Conservation (phyloP, 2,888 invertebrate species). For the Conops quadrifasciatus region DNA sequence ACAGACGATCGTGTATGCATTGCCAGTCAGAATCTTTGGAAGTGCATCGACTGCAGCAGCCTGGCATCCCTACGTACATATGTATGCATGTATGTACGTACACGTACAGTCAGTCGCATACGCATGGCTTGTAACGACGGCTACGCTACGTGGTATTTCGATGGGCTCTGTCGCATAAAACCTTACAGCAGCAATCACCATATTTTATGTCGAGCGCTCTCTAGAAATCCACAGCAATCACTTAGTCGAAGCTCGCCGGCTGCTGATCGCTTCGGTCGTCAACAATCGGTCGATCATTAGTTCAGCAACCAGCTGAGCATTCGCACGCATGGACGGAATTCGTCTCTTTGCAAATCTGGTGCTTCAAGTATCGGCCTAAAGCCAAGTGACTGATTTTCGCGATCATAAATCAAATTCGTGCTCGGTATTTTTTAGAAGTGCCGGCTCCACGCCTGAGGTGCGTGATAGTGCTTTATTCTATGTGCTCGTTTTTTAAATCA, state of each 20-base stretch:
- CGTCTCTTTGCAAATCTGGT: background rate
- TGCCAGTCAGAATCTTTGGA: too few species aligned
- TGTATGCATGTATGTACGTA: background rate
- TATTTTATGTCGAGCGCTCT: conserved; percentile 1
- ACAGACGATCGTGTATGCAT: too few species aligned
- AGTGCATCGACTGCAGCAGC: too few species aligned
- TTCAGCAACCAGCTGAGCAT: conserved; percentile 6
- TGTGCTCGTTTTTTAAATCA: conserved; percentile 5
- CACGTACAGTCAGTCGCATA: background rate
- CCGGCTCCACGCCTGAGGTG: conserved; percentile 23
- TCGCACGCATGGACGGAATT: conserved; percentile 9
- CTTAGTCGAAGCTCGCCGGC: conserved; percentile 17
- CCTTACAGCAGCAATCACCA: background rate
- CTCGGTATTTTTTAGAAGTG: conserved; percentile 24
- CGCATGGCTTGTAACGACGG: background rate
- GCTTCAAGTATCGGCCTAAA: background rate
- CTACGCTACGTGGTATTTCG: background rate
- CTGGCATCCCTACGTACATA: background rate
- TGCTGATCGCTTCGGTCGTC: conserved; percentile 16
- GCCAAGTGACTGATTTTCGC: conserved; percentile 17
- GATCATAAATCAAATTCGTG: conserved; percentile 24
- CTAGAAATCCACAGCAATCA: conserved; percentile 25
- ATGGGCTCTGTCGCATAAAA: conserved; percentile 1
- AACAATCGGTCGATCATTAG: conserved; percentile 14
- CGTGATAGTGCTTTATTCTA: conserved; percentile 25